Evolutionary conservation across 2,113 vertebrate species (phyloP).

Genomic region (Panthera uncia): DNA sequence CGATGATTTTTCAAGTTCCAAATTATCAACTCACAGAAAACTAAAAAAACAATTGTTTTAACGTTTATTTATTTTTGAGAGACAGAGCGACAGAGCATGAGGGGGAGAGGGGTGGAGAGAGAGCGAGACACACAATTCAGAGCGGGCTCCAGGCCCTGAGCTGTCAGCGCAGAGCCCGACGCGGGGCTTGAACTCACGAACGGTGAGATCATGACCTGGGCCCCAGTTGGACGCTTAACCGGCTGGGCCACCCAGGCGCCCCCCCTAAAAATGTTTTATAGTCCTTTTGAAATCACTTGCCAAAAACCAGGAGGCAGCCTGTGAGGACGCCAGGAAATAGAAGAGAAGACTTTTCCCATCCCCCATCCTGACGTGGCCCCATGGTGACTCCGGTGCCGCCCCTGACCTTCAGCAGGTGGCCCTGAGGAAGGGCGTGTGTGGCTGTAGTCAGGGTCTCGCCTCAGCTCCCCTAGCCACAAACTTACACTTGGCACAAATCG

Average conservation of each 20-base stretch:
- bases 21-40: not conserved
- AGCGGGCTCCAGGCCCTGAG: no score
- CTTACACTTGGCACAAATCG: not conserved
- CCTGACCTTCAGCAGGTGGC: fast-evolving
- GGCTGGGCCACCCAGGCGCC: no score
- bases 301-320: not conserved
- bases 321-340: fast-evolving
- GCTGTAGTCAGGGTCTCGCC: not conserved
- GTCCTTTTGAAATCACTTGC: not conserved
- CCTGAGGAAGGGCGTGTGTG: fast-evolving
- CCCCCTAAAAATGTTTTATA: not conserved
- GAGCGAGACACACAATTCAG: no score
- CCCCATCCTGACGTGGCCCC: not conserved
- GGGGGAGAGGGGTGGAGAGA: no score
- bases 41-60: not conserved
- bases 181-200: no score
- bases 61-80: no score
- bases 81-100: no score
- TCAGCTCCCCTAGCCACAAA: not conserved
- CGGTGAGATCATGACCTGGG: no score
- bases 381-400: fast-evolving
- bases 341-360: not conserved
- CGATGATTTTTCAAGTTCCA: not conserved
- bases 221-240: no score
- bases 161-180: no score